phyloP scores from a whole-genome alignment of 1,140 invertebrate genomes.

The Bombus confusus region DNA sequence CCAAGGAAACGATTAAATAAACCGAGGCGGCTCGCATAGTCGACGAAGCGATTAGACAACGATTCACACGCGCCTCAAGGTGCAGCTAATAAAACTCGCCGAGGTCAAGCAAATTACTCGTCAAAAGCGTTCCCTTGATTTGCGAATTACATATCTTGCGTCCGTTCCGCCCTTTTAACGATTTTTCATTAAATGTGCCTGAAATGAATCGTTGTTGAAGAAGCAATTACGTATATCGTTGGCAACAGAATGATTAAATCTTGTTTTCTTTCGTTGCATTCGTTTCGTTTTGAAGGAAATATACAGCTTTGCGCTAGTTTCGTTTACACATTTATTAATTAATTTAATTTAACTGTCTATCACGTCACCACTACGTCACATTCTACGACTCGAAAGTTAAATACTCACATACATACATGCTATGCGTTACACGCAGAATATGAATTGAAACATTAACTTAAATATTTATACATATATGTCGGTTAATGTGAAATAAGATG shows the following conservation, averaged over 20 bases:
- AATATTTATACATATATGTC: no score
- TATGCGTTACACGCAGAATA: no score
- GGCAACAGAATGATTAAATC: neutral
- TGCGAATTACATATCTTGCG: neutral
- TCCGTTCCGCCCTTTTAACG: neutral
- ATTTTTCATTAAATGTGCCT: neutral
- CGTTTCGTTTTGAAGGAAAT: neutral
- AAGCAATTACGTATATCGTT: neutral
- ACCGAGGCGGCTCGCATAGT: constrained; percentile 63
- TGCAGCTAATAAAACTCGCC: constrained; percentile 67
- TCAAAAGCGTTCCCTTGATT: constrained; percentile 20
- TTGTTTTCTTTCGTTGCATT: neutral
- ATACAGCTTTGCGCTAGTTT: neutral
- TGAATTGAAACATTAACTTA: no score
- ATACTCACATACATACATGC: no score
- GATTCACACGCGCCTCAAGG: constrained; percentile 68
- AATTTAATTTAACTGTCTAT: fast-evolving
- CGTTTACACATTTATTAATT: neutral
- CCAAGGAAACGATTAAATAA: constrained; percentile 59
- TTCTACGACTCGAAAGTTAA: no score
- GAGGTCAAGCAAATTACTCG: constrained; percentile 64
- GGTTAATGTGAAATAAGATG: no score
- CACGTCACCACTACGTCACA: no score
- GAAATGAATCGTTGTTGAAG: neutral
- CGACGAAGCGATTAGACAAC: constrained; percentile 65